Conservation (phyloP, 2,888 invertebrate genomes). For the Hyalella azteca region DNA sequence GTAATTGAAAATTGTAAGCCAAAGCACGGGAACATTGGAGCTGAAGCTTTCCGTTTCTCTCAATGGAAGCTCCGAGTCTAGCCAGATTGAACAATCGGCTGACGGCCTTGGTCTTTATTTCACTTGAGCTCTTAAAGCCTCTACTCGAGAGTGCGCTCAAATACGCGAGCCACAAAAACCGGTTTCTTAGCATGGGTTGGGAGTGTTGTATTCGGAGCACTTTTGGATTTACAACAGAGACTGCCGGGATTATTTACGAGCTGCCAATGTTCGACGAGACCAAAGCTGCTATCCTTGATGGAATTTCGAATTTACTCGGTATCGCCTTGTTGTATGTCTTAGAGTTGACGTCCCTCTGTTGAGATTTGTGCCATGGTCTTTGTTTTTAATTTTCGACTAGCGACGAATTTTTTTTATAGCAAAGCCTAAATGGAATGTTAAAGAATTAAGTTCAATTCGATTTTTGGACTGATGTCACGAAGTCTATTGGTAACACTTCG, state of each 20-base stretch:
- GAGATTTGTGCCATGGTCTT: neutral
- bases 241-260: slow-evolving; percentile 1
- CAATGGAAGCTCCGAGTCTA: slow-evolving; percentile 4
- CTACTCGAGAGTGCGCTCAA: neutral
- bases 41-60: neutral
- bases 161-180: neutral
- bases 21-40: neutral
- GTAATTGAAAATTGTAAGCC: slow-evolving; percentile 8
- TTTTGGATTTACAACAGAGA: slow-evolving; percentile 16
- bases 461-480: no score
- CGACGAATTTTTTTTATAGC: no score
- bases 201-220: slow-evolving; percentile 7
- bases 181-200: neutral
- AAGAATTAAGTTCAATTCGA: no score
- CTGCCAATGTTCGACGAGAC: neutral
- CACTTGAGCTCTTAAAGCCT: neutral
- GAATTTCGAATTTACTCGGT: neutral
- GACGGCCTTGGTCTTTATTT: slow-evolving; percentile 10
- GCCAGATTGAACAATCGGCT: slow-evolving; percentile 18
- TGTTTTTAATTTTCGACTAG: neutral
- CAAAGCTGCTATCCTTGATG: neutral
- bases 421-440: no score
- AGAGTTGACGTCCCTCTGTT: neutral
- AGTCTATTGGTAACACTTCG: no score
- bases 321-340: neutral